phyloP scores from a whole-genome alignment of 2,113 vertebrate genomes.

The Triplophysa rosa region DNA sequence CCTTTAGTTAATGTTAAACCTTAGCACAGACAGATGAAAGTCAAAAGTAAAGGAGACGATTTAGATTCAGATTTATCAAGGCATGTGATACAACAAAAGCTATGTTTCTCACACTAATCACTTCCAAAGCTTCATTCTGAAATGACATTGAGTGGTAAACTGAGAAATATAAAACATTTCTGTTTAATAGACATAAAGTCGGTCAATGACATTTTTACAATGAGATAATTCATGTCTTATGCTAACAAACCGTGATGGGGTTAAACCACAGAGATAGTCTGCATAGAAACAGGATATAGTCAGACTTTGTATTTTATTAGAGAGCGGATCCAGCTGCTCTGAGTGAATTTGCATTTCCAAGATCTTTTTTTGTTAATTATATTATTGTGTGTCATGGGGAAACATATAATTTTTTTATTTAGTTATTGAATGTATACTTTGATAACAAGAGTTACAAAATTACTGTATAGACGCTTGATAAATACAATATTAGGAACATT shows the following conservation, averaged over 20 bases:
- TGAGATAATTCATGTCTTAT: neutral
- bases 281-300: constrained; percentile 6
- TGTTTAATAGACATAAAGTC: neutral
- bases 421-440: neutral
- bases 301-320: neutral
- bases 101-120: neutral
- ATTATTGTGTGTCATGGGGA: neutral
- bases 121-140: neutral
- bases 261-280: neutral
- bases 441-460: neutral
- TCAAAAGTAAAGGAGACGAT: constrained; percentile 46
- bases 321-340: neutral
- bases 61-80: constrained; percentile 5
- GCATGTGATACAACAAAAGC: neutral
- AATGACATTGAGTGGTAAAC: neutral
- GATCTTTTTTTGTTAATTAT: neutral
- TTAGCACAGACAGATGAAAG: constrained; percentile 43
- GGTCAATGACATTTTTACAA: neutral
- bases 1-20: constrained; percentile 46
- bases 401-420: too few species aligned
- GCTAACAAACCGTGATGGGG: neutral
- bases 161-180: neutral
- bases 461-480: neutral
- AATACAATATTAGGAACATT: neutral
- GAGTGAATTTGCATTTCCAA: neutral